Base-by-base conservation (phyloP, 2,113 vertebrate species). In the Varanus komodoensis region DNA sequence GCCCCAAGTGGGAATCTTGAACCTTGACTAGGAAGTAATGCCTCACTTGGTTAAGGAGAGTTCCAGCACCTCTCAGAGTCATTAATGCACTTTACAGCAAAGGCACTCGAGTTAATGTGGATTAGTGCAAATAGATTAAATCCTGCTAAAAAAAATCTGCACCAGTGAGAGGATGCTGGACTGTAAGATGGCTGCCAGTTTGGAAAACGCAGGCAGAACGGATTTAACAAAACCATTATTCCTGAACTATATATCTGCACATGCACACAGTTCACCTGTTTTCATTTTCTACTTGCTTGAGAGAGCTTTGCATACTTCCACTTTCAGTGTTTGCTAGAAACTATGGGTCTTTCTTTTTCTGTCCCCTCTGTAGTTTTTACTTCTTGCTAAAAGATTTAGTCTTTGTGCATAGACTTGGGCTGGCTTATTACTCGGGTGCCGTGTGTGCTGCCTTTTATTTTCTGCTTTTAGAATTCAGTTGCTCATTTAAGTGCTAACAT, bases 351-450 rank as follows among this genome's bases (percentile, higher is more conserved):
- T 23, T 23, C 84, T 88, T 34, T 67, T 77, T 9, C n/a, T 23
- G 19, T 52, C 5, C 0, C 83, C 89, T 0, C 75, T 6, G 8
- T 32, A 34, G 69, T 17, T 2, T 0, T 48, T 71, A 57, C 52
- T 92, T 88, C 75, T 11, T 25, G 84, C 93, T 92, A 90, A 94
- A 92, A 93, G 90, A 90, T 85, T 90, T 88, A 95, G 95, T 95
- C 84, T 67, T 67, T 11, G 32, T 90, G 32, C 83, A 61, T 81
- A 90, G 93, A 87, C 29, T 87, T 0, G 0, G 92, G 87, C 73
- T 32, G 82, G 82, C 19, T 7, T 7, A 3, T 21, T 78, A 32
- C 4, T 61, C 9, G 21, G 32, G 48, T 73, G 32, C 27, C 19
- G 27, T 69, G 27, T 68, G n/a, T 73, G 11, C 27, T 27, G 1